phyloP scores from a whole-genome alignment of 2,113 vertebrate species.

The Azemiops feae region DNA sequence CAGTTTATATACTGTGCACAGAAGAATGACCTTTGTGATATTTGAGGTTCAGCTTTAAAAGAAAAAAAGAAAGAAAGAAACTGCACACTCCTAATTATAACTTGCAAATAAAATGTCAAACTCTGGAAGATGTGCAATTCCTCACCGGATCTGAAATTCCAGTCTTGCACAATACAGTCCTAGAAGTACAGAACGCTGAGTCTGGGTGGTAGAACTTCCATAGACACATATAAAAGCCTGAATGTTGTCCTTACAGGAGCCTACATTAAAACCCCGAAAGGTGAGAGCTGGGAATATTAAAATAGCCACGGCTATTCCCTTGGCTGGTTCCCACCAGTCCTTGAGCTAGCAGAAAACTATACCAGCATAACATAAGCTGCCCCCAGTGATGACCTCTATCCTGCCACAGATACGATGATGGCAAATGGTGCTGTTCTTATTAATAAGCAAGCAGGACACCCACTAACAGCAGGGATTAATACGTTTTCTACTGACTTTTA shows the following conservation, averaged over 20 bases:
- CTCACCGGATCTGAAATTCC: background rate
- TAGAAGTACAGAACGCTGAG: background rate
- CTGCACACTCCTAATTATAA: background rate
- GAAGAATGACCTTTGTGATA: background rate
- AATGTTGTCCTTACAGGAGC: background rate
- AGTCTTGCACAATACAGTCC: background rate
- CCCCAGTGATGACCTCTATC: background rate
- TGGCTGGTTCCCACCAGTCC: background rate
- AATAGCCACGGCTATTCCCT: background rate
- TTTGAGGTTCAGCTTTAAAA: background rate
- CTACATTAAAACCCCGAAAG: background rate
- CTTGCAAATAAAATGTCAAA: background rate
- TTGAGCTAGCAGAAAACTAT: background rate
- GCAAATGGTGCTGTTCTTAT: background rate
- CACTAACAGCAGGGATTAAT: background rate
- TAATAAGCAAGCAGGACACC: background rate
- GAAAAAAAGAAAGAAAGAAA: background rate
- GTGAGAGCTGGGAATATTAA: background rate
- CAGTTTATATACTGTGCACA: background rate
- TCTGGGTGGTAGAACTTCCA: background rate
- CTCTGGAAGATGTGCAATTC: background rate
- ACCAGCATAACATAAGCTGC: background rate
- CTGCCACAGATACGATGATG: background rate
- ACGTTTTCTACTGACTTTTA: background rate
- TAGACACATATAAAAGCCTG: background rate